Evolutionary conservation across 1,140 invertebrate species (phyloP).

Genomic region (Bursaphelenchus mucronatus): DNA sequence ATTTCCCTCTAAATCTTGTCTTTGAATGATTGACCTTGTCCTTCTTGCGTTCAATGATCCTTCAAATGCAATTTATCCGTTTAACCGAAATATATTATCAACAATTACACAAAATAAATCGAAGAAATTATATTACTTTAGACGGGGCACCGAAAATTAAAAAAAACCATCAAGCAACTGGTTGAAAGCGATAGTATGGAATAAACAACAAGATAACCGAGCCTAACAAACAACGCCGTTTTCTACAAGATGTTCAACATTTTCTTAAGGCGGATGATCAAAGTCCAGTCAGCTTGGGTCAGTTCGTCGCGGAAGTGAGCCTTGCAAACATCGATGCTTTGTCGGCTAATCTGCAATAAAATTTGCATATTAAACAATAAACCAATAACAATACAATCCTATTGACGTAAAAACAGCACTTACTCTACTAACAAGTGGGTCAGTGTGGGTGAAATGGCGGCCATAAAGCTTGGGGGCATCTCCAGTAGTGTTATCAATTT

Average conservation of each 20-base stretch:
- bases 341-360: slow-evolving; percentile 77
- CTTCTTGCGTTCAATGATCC: too few species aligned
- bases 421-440: slow-evolving; percentile 90
- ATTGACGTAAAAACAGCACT: slow-evolving; percentile 49
- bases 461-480: slow-evolving; percentile 97
- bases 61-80: too few species aligned
- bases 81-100: too few species aligned
- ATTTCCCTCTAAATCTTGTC: too few species aligned
- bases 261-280: slow-evolving; percentile 97
- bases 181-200: too few species aligned
- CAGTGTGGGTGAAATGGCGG: slow-evolving; percentile 91
- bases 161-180: too few species aligned
- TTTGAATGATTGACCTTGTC: too few species aligned
- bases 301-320: slow-evolving; percentile 97
- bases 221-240: too few species aligned
- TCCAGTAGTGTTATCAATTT: slow-evolving; percentile 90
- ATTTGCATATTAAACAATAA: slow-evolving; percentile 62
- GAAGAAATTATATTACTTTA: too few species aligned
- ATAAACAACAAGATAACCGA: too few species aligned
- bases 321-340: slow-evolving; percentile 97
- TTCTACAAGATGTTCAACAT: slow-evolving; percentile 76
- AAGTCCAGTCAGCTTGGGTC: slow-evolving; percentile 88
- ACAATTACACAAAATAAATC: too few species aligned
- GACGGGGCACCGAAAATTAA: too few species aligned
- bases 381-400: slow-evolving; percentile 16